Conservation (phyloP, 2,888 invertebrate species). For the Ochropacha duplaris region DNA sequence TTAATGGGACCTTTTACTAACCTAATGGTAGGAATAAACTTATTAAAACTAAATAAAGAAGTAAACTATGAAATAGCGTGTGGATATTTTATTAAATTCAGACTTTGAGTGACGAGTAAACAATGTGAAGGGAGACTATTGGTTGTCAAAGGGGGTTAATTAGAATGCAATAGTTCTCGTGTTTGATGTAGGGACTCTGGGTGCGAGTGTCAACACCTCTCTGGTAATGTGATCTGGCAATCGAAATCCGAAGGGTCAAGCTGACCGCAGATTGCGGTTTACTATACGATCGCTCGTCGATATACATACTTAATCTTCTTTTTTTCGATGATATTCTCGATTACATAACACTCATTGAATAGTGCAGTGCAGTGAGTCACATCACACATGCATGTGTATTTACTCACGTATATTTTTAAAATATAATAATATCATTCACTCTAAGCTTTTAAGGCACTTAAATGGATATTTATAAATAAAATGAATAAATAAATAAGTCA, state of each 20-base stretch:
- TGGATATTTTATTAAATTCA: conserved; percentile 10
- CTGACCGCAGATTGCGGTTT: conserved; percentile 63
- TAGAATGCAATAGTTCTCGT: conserved; percentile 56
- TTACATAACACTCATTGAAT: too few species aligned
- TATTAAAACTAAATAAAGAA: background rate
- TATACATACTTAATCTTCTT: conserved; percentile 10
- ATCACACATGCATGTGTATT: too few species aligned
- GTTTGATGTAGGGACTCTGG: conserved; percentile 61
- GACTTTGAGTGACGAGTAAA: conserved; percentile 39
- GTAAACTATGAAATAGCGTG: background rate
- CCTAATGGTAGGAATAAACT: conserved; percentile 1
- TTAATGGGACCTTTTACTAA: conserved; percentile 36
- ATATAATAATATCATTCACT: too few species aligned
- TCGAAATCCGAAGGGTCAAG: conserved; percentile 61
- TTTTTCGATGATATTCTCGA: background rate
- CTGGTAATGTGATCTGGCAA: conserved; percentile 66
- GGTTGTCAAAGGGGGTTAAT: conserved; percentile 56
- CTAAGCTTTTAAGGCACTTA: too few species aligned
- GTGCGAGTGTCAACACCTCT: conserved; percentile 66
- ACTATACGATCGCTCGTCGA: conserved; percentile 26
- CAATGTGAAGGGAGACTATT: conserved; percentile 35
- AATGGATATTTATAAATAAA: too few species aligned
- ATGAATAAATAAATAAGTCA: too few species aligned
- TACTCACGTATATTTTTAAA: too few species aligned
- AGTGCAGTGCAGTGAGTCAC: too few species aligned